phyloP scores from a whole-genome alignment of 2,888 invertebrate genomes.

The Habrosyne pyritoides region DNA sequence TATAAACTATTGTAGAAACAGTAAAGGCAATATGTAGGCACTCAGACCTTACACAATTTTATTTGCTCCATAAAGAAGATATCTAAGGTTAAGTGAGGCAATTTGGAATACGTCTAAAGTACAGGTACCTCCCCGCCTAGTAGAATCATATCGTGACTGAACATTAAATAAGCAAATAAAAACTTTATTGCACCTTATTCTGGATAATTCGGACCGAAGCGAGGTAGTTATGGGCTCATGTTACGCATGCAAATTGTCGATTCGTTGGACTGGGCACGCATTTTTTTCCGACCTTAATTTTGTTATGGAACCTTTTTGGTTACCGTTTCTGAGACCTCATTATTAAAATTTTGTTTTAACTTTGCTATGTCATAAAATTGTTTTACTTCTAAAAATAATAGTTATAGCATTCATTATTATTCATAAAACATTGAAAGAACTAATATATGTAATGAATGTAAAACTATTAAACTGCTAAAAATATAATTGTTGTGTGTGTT shows the following conservation, averaged over 20 bases:
- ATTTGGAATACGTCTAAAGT: constrained; percentile 1
- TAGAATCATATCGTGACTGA: constrained; percentile 28
- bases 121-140: background rate
- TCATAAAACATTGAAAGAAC: too few relatives aligned
- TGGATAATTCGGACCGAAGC: constrained; percentile 56
- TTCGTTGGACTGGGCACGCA: constrained; percentile 46
- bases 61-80: constrained; percentile 2
- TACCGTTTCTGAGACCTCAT: constrained; percentile 38
- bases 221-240: constrained; percentile 59
- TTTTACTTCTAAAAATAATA: background rate
- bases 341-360: constrained; percentile 21
- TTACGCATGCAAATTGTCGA: constrained; percentile 68
- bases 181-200: constrained; percentile 56
- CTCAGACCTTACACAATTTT: background rate
- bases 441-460: too few relatives aligned
- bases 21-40: background rate
- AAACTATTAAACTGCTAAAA: too few relatives aligned
- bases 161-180: constrained; percentile 50
- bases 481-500: too few relatives aligned
- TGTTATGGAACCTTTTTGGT: constrained; percentile 47
- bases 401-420: too few relatives aligned
- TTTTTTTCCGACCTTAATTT: constrained; percentile 55
- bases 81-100: constrained; percentile 3
- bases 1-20: background rate
- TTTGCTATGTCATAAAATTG: constrained; percentile 1